A percentile compares a stretch with the other conserved stretches of the same genome.
phyloP scores from a whole-genome alignment of 2,113 vertebrate species.

The Poicephalus meyeri region DNA sequence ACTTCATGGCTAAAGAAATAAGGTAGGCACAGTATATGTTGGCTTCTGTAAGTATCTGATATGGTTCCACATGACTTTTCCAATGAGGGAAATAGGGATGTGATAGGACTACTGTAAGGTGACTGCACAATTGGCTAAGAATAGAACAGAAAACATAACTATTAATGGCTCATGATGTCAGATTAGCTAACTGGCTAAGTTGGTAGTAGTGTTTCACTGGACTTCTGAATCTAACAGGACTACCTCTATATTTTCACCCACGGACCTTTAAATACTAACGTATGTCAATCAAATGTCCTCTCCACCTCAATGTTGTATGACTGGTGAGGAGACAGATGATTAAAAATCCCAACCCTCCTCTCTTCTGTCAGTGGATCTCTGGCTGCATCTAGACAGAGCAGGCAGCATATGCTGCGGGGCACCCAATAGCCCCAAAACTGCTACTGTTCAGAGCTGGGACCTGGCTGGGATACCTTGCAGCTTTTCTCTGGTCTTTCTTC shows the following conservation, averaged over 20 bases:
- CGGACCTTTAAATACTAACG: background rate
- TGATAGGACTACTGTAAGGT: constrained; percentile 21
- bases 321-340: constrained; percentile 25
- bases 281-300: constrained; percentile 46
- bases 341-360: constrained; percentile 48
- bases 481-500: constrained; percentile 1
- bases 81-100: background rate
- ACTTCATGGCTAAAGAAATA: background rate
- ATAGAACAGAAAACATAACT: constrained; percentile 53
- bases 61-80: constrained; percentile 12
- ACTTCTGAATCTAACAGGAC: constrained; percentile 39
- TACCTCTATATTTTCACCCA: constrained; percentile 55
- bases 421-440: background rate
- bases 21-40: background rate
- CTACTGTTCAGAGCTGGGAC: background rate
- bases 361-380: constrained; percentile 34
- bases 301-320: constrained; percentile 50
- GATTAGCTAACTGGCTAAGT: constrained; percentile 41
- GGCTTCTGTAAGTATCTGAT: constrained; percentile 9
- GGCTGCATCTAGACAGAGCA: background rate
- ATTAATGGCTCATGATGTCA: constrained; percentile 63
- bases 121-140: constrained; percentile 52
- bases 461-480: background rate
- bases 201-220: constrained; percentile 45
- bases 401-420: background rate